These are phyloP conservation scores for Pristionchus exspectatus DNA, from an alignment of 2,888 invertebrate genomes.

Conservation along the genomic window DNA sequence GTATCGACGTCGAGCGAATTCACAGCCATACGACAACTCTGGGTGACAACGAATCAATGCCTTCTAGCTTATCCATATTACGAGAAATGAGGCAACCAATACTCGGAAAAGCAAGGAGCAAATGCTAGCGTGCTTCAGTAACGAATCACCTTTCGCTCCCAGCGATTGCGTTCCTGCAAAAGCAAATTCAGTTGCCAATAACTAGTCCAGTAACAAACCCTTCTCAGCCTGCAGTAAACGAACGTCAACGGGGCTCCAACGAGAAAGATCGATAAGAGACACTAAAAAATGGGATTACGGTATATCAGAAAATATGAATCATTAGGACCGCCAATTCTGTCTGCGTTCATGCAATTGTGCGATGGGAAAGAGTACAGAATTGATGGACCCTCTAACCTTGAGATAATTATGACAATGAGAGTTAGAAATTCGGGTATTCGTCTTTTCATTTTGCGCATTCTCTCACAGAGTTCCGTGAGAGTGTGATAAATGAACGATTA, in stretches of 20 bases:
- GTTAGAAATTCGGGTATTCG: too few relatives aligned
- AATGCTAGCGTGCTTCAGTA: neutral
- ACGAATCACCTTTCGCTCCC: neutral
- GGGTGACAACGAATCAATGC: too few relatives aligned
- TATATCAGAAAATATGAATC: neutral
- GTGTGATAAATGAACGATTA: too few relatives aligned
- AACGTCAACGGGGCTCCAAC: neutral
- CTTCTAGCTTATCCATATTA: neutral
- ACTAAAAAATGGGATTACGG: neutral
- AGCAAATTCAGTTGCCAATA: neutral
- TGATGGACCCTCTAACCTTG: too few relatives aligned
- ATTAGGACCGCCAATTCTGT: neutral
- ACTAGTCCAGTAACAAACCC: neutral
- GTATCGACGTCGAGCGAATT: too few relatives aligned
- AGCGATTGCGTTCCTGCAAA: neutral
- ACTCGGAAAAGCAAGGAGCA: neutral
- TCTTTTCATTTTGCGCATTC: too few relatives aligned
- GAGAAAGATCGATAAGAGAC: neutral
- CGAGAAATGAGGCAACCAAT: neutral
- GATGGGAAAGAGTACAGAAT: neutral
- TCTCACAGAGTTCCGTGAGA: too few relatives aligned
- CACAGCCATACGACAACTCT: too few relatives aligned
- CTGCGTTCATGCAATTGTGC: neutral
- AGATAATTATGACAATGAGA: too few relatives aligned
- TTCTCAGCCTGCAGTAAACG: neutral